phyloP scores from a whole-genome alignment of 2,797 vertebrate genomes.

The Melanotaenia trifasciata region DNA sequence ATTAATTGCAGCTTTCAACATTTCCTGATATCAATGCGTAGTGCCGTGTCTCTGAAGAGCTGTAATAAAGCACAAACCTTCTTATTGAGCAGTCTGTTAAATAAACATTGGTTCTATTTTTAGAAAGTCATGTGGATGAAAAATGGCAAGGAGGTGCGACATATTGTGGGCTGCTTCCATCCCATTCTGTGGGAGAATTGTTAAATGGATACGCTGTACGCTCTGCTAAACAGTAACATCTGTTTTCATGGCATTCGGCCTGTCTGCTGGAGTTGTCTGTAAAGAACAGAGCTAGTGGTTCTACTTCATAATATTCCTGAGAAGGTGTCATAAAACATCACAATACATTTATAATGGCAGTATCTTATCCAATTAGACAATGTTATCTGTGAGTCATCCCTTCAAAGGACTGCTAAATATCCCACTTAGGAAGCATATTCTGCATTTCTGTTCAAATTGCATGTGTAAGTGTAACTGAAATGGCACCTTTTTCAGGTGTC shows the following conservation, averaged over 20 bases:
- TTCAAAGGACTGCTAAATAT: conserved; percentile 43
- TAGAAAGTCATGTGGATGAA: conserved; percentile 34
- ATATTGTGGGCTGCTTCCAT: conserved; percentile 62
- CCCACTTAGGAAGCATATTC: conserved; percentile 14
- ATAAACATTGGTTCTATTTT: conserved; percentile 28
- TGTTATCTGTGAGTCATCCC: conserved; percentile 43
- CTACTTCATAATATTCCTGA: conserved; percentile 56
- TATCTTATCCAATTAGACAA: conserved; percentile 48
- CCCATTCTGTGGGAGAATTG: conserved; percentile 61
- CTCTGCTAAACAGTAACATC: conserved; percentile 77
- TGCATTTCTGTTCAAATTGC: conserved; percentile 38
- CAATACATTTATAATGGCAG: conserved; percentile 46
- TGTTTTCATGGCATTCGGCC: conserved; percentile 68
- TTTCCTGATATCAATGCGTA: conserved; percentile 6
- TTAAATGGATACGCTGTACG: conserved; percentile 63
- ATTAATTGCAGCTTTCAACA: conserved; percentile 18
- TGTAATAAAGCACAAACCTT: conserved; percentile 28
- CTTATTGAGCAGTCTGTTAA: conserved; percentile 33
- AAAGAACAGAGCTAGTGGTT: conserved; percentile 35
- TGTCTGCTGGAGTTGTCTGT: conserved; percentile 58
- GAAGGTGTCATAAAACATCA: conserved; percentile 47
- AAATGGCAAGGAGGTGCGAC: conserved; percentile 49
- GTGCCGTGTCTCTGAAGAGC: conserved; percentile 14
- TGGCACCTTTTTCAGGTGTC: conserved; percentile 10
- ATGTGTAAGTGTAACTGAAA: conserved; percentile 36